Conservation (phyloP, 2,888 invertebrate species). For the Xestobium rufovillosum region DNA sequence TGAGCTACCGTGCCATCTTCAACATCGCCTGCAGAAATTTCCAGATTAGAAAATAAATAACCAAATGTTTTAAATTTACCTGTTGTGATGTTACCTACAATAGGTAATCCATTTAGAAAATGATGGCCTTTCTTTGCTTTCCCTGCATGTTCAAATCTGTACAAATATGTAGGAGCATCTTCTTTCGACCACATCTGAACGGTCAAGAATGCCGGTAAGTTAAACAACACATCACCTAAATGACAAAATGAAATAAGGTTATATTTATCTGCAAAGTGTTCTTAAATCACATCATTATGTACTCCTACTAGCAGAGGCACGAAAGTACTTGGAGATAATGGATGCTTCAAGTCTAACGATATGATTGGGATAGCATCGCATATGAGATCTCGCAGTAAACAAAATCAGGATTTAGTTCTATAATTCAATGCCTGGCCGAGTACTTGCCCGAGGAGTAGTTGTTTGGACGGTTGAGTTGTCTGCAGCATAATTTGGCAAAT, state of each 20-base stretch:
- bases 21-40: slow-evolving; percentile 20
- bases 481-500: too few species aligned
- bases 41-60: slow-evolving; percentile 6
- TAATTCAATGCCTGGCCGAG: too few species aligned
- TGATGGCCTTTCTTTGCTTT: slow-evolving; percentile 53
- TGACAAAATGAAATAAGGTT: slow-evolving; percentile 14
- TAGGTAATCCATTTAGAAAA: slow-evolving; percentile 59
- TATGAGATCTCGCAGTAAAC: too few species aligned
- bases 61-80: not conserved
- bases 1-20: slow-evolving; percentile 49
- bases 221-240: slow-evolving; percentile 66
- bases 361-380: too few species aligned
- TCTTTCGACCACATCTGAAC: slow-evolving; percentile 60
- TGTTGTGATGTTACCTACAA: slow-evolving; percentile 46
- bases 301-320: too few species aligned
- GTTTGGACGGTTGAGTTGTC: too few species aligned
- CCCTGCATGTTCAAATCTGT: slow-evolving; percentile 67
- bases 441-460: too few species aligned
- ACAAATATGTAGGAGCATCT: slow-evolving; percentile 58
- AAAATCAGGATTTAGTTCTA: too few species aligned
- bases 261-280: too few species aligned
- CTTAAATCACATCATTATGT: too few species aligned
- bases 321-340: too few species aligned
- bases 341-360: too few species aligned
- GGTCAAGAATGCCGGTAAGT: slow-evolving; percentile 66